Percentiles rank a stretch among this genome's conserved stretches.
phyloP scores from a whole-genome alignment of 2,113 vertebrate species.

The Acrocephalus kingi region DNA sequence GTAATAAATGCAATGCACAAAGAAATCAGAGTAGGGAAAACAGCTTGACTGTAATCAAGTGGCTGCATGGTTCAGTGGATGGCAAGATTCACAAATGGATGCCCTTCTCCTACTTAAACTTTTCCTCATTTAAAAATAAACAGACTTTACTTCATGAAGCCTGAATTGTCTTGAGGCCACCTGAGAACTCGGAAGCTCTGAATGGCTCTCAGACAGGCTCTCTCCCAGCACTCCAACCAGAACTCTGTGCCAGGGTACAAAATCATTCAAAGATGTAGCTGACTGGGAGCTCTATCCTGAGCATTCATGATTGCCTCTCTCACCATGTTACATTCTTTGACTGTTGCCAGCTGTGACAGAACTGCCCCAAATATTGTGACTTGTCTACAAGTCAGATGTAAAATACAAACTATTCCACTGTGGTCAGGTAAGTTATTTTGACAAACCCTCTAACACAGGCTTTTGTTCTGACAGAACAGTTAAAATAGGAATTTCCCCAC shows the following conservation, averaged over 20 bases:
- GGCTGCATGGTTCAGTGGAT: background rate
- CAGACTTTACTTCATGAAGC: background rate
- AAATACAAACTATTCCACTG: background rate
- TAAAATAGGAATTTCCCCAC: background rate
- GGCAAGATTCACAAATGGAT: background rate
- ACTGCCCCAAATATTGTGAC: background rate
- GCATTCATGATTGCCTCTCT: background rate
- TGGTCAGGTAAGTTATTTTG: background rate
- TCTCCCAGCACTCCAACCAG: background rate
- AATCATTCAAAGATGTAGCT: background rate
- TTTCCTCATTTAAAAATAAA: background rate
- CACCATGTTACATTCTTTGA: background rate
- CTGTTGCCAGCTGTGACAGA: background rate
- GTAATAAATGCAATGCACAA: background rate
- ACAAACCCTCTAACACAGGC: background rate
- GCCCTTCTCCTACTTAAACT: background rate
- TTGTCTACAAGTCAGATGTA: background rate
- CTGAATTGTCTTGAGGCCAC: background rate
- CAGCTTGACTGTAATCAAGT: accelerated
- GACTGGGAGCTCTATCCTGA: background rate
- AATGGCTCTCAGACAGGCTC: background rate
- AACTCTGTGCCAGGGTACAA: background rate
- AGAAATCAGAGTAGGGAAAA: background rate
- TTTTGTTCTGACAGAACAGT: background rate
- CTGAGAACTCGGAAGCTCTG: background rate